These are phyloP conservation scores for Sabatieria punctata DNA, from an alignment of 2,888 invertebrate genomes.

Conservation along the genomic window DNA sequence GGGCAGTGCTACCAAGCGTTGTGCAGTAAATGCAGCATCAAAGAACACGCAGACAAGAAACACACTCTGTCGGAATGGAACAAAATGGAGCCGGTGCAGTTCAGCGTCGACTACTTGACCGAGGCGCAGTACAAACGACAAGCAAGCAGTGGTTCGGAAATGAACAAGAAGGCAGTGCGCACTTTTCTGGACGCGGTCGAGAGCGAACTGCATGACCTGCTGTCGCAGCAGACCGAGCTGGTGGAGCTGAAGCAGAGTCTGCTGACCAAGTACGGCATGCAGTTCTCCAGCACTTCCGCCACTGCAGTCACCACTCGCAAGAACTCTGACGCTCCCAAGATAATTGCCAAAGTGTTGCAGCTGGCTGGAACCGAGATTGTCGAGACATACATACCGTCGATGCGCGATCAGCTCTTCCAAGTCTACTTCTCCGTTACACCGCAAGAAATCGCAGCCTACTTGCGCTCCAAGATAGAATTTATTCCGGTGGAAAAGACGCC, in stretches of 20 bases:
- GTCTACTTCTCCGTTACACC: slow-evolving; percentile 8
- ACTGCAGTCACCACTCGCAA: too few relatives aligned
- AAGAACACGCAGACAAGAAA: slow-evolving; percentile 4
- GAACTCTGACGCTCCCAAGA: too few relatives aligned
- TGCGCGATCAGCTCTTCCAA: slow-evolving; percentile 4
- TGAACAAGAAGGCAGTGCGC: slow-evolving; percentile 2
- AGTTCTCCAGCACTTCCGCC: too few relatives aligned
- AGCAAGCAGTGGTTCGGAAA: neutral
- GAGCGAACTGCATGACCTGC: slow-evolving; percentile 1
- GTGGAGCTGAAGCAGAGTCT: slow-evolving; percentile 5
- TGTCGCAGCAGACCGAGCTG: slow-evolving; percentile 4
- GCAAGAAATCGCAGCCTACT: slow-evolving; percentile 1
- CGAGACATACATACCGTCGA: slow-evolving; percentile 3
- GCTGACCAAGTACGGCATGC: slow-evolving; percentile 6
- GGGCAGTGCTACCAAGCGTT: slow-evolving; percentile 3
- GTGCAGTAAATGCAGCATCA: slow-evolving; percentile 12
- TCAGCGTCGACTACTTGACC: slow-evolving; percentile 8
- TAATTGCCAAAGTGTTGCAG: slow-evolving; percentile 10
- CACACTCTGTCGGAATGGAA: slow-evolving; percentile 10
- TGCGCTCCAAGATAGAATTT: neutral
- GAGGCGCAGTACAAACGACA: slow-evolving; percentile 4
- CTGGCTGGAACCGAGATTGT: slow-evolving; percentile 9
- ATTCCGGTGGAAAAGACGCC: neutral
- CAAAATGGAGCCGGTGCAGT: slow-evolving; percentile 10
- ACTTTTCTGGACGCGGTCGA: slow-evolving; percentile 1